Evolutionary conservation across 2,113 vertebrate genomes (phyloP).

Genomic region (Gallinago media): DNA sequence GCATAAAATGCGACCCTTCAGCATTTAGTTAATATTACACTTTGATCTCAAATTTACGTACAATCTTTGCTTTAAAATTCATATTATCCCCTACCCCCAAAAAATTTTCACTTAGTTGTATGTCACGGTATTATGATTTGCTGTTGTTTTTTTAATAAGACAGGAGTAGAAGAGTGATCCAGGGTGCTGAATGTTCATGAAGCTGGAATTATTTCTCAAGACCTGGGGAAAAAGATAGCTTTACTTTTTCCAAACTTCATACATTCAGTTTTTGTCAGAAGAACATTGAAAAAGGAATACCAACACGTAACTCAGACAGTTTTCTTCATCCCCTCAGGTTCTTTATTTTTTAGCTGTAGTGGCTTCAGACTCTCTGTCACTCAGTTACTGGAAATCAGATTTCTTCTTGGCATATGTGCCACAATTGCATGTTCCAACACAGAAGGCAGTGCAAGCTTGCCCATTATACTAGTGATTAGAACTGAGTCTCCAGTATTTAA

Average conservation of each 20-base stretch:
- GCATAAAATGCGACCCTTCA: not conserved
- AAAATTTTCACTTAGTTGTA: not conserved
- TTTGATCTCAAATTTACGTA: not conserved
- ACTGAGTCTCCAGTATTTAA: not conserved
- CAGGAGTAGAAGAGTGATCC: not conserved
- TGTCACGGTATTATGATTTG: not conserved
- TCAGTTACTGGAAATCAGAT: not conserved
- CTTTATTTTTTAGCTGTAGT: not conserved
- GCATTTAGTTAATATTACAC: not conserved
- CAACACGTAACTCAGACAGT: not conserved
- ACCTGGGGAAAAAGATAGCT: not conserved
- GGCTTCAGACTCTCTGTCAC: not conserved
- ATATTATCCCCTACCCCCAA: not conserved
- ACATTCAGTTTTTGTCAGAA: not conserved
- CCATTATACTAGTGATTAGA: not conserved
- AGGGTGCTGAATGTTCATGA: not conserved
- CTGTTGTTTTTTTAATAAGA: not conserved
- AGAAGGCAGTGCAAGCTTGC: not conserved
- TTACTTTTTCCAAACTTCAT: not conserved
- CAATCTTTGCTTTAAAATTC: not conserved
- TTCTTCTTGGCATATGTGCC: not conserved
- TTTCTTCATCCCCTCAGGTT: not conserved
- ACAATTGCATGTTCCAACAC: not conserved
- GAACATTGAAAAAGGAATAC: not conserved
- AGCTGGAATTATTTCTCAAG: not conserved